phyloP scores from a whole-genome alignment of 2,797 vertebrate species.

The Trichosurus vulpecula region DNA sequence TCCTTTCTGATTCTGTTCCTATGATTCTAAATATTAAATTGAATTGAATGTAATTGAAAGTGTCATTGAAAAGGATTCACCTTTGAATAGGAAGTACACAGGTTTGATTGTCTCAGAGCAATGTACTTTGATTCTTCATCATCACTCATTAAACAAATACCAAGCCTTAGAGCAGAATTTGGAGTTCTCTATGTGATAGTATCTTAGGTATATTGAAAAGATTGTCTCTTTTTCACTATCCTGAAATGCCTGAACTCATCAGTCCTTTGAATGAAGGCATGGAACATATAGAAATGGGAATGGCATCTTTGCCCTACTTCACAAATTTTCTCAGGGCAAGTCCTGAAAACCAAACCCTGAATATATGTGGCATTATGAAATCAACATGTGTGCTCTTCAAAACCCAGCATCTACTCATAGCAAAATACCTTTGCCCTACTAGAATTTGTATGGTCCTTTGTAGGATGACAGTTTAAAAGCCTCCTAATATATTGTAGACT shows the following conservation, averaged over 20 bases:
- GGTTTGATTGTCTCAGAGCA: not conserved
- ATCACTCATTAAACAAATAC: conserved; percentile 15
- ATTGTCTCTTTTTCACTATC: not conserved
- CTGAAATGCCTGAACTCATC: not conserved
- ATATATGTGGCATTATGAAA: not conserved
- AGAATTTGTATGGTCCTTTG: not conserved
- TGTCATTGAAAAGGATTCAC: not conserved
- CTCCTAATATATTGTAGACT: not conserved
- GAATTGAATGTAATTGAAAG: not conserved
- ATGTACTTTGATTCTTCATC: not conserved
- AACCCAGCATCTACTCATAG: not conserved
- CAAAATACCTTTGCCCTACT: not conserved
- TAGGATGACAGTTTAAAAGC: not conserved
- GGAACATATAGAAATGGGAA: not conserved
- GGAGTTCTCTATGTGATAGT: not conserved
- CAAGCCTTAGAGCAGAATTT: not conserved
- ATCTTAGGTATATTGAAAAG: not conserved
- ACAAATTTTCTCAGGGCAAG: not conserved
- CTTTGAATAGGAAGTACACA: not conserved
- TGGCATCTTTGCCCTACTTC: not conserved
- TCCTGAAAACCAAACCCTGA: not conserved
- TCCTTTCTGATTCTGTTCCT: not conserved
- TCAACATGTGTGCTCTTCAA: not conserved
- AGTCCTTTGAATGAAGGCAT: not conserved
- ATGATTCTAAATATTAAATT: not conserved